Conservation (phyloP, 2,797 vertebrate genomes). For the Fundulus diaphanus region DNA sequence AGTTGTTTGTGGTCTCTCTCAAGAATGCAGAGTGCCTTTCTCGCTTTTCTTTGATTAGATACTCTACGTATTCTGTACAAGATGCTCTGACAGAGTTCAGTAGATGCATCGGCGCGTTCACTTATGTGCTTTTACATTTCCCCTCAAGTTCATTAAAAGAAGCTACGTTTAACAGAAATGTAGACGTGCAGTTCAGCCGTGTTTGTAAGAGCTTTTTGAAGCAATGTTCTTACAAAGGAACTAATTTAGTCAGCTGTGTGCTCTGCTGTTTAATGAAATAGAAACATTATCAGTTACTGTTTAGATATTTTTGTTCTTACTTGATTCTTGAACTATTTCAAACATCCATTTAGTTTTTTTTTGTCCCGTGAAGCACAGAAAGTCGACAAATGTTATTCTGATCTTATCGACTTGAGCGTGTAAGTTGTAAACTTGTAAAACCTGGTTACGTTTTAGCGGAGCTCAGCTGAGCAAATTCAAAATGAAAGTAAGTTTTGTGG, state of each 20-base stretch:
- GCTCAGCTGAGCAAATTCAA: conserved; percentile 8
- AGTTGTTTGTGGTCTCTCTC: conserved; percentile 32
- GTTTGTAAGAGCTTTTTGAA: conserved; percentile 33
- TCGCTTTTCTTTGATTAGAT: conserved; percentile 3
- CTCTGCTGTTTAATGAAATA: not conserved
- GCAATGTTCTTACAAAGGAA: conserved; percentile 1
- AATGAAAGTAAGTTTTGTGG: conserved; percentile 2
- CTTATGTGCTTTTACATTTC: conserved; percentile 10
- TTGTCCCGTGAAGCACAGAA: not conserved
- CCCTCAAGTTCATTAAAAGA: conserved; percentile 8
- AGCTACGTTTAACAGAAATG: conserved; percentile 5
- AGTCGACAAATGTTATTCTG: not conserved
- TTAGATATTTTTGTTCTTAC: not conserved
- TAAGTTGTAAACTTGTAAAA: not conserved
- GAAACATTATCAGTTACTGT: not conserved
- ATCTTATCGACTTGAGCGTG: conserved; percentile 25
- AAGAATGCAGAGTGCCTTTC: conserved; percentile 17
- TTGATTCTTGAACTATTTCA: not conserved
- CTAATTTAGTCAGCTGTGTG: not conserved
- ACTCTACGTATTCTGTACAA: conserved; percentile 21
- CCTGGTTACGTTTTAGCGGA: not conserved
- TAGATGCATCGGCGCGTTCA: not conserved
- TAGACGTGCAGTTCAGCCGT: conserved; percentile 23
- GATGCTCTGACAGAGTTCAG: not conserved
- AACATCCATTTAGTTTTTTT: not conserved